These are phyloP conservation scores for Discoglossus pictus DNA, from an alignment of 2,797 vertebrate genomes.

Conservation along the genomic window DNA sequence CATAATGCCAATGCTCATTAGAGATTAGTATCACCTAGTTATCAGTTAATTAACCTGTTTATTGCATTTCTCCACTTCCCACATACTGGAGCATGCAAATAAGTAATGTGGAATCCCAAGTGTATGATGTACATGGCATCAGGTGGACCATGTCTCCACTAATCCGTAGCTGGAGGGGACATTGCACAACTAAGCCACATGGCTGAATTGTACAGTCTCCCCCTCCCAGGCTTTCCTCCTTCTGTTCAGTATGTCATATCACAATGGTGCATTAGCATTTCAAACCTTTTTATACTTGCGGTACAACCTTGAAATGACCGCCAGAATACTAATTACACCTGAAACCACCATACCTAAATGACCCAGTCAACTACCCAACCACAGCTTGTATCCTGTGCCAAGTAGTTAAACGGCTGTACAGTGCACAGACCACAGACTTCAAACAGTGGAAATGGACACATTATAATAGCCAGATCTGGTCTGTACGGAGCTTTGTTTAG, in stretches of 20 bases:
- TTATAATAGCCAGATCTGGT: not conserved
- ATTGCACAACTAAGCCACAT: conserved; percentile 44
- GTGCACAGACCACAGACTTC: conserved; percentile 2
- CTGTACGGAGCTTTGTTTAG: too few species aligned
- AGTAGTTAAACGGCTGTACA: conserved; percentile 7
- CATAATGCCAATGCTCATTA: too few species aligned
- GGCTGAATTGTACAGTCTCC: conserved; percentile 17
- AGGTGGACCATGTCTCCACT: conserved; percentile 40
- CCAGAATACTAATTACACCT: conserved; percentile 46
- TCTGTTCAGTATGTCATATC: conserved; percentile 41
- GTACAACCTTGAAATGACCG: conserved; percentile 33
- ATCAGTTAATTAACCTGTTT: too few species aligned
- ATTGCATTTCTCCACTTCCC: conserved; percentile 40
- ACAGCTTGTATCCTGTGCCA: conserved; percentile 33
- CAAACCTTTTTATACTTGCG: conserved; percentile 39
- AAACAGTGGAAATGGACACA: conserved; percentile 19
- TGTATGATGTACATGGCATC: conserved; percentile 44
- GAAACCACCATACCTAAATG: conserved; percentile 30
- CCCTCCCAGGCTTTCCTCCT: conserved; percentile 23
- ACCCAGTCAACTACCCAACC: conserved; percentile 14
- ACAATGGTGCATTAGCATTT: conserved; percentile 49
- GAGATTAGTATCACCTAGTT: not conserved
- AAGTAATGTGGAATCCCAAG: conserved; percentile 36
- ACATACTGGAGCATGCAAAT: conserved; percentile 47
- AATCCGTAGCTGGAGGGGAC: conserved; percentile 49